Conservation (phyloP, 2,797 vertebrate genomes). For the Babyrousa celebensis region DNA sequence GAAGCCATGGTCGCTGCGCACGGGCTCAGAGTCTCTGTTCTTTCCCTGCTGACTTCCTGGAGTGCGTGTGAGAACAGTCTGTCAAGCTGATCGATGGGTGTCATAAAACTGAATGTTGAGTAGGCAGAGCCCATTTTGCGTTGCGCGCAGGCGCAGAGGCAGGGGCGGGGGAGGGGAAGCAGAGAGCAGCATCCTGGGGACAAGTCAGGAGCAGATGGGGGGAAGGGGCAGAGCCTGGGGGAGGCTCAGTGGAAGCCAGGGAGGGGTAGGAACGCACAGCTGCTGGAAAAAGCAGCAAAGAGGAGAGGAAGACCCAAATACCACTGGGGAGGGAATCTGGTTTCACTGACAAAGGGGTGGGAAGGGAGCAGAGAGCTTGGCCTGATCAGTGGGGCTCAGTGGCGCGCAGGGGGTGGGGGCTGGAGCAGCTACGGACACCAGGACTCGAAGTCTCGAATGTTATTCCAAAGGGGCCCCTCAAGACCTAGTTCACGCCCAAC, state of each 20-base stretch:
- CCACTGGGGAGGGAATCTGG: neutral
- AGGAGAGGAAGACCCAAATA: neutral
- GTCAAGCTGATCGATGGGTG: conserved; percentile 25
- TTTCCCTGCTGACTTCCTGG: neutral
- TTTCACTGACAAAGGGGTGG: neutral
- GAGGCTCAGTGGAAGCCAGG: neutral
- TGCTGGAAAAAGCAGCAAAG: neutral
- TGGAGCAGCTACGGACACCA: too few relatives aligned
- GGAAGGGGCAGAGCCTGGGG: fast-evolving
- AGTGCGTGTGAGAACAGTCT: conserved; percentile 46
- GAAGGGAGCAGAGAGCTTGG: neutral
- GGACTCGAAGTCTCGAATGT: neutral
- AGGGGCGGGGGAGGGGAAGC: fast-evolving
- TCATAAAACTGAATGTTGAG: conserved; percentile 19
- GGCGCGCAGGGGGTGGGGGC: fast-evolving
- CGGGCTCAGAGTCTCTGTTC: neutral
- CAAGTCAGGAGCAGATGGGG: neutral
- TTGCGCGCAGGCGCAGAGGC: neutral
- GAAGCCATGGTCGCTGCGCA: neutral
- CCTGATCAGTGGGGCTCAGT: neutral
- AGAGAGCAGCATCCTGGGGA: fast-evolving
- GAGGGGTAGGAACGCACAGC: neutral
- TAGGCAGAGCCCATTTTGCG: neutral
- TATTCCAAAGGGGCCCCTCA: neutral
- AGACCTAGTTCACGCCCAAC: neutral